A percentile compares a stretch with the other conserved stretches of the same genome.
Conservation (phyloP, 2,113 vertebrate species). For the Empidonax traillii region DNA sequence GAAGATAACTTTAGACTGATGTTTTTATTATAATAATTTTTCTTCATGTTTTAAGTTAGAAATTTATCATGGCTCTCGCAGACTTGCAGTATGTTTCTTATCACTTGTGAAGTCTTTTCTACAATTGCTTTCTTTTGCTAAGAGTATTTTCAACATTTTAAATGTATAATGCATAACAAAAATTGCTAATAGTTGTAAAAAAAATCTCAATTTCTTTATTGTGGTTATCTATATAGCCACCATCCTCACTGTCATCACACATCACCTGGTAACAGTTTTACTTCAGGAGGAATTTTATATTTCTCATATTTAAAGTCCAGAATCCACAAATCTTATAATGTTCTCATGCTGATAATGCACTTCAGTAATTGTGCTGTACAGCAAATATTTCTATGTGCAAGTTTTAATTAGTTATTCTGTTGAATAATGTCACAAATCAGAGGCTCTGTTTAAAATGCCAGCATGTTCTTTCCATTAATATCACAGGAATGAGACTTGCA, state of each 20-base stretch:
- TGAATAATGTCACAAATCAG: conserved; percentile 57
- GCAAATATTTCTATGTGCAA: conserved; percentile 49
- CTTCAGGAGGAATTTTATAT: conserved; percentile 22
- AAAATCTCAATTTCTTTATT: background rate
- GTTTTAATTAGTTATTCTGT: conserved; percentile 60
- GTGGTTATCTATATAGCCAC: background rate
- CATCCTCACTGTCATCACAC: background rate
- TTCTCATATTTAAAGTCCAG: conserved; percentile 55
- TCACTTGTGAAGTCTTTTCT: background rate
- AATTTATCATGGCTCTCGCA: background rate
- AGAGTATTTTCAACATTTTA: background rate
- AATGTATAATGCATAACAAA: background rate
- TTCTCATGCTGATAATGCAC: conserved; percentile 18
- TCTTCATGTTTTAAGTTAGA: background rate
- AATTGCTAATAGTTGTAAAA: background rate
- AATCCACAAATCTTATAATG: conserved; percentile 39
- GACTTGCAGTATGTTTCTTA: background rate
- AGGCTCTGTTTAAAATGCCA: conserved; percentile 61
- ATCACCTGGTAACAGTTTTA: background rate
- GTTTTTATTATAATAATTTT: background rate
- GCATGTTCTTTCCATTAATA: conserved; percentile 61
- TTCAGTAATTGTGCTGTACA: conserved; percentile 23
- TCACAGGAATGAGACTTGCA: conserved; percentile 59
- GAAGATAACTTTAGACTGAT: background rate
- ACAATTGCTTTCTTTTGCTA: background rate